Base-by-base conservation (phyloP, 1,140 invertebrate species). In the Eupeodes corollae region DNA sequence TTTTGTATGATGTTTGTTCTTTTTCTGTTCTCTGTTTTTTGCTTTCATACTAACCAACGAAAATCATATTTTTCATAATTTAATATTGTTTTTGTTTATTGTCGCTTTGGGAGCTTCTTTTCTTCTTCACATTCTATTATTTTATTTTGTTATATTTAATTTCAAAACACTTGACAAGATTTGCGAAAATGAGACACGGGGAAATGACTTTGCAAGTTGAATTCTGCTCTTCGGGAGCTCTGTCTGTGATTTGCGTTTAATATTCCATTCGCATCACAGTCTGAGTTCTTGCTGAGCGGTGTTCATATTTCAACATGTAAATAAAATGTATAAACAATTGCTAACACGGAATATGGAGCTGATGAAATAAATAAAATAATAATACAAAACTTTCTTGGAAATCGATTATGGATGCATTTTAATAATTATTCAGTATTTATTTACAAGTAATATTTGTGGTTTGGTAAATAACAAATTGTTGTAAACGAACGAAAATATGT, bases 231-330 rank as follows among this genome's bases (percentile, higher is more conserved):
- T 70, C 76, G 79, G 80, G 84, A 73, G 75, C 81, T 86, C 78
- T 75, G 70, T 64, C 81, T 85, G 83, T 86, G 84, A 84, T 75
- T 68, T 84, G 84, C 84, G 79, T 76, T 73, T 47, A 50, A 52
- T 56, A 56, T 61, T 65, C 21, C 16, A 50, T 52, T 81, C 84
- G 85, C 84, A 88, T 88, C 85, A 88, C 86, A 88, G 86, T 84
- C 84, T 86, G 83, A 88, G 84, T 86, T 87, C 84, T 86, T 85
- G 80, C 84, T 85, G 69, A 73, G 79, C 77, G 74, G 68, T 38
- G 10, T 11, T 49, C 15, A 16, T 37, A 16, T 21, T 32, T 37
- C 32, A 43, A 32, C 40, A 33, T 48, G 40, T 8, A 18, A 14
- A 14, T 14, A 37, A 37, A n/a, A 15, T 42, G 6, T n/a, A 5